These are phyloP conservation scores for Mamestra configurata DNA, from an alignment of 1,140 invertebrate genomes.

Conservation along the genomic window DNA sequence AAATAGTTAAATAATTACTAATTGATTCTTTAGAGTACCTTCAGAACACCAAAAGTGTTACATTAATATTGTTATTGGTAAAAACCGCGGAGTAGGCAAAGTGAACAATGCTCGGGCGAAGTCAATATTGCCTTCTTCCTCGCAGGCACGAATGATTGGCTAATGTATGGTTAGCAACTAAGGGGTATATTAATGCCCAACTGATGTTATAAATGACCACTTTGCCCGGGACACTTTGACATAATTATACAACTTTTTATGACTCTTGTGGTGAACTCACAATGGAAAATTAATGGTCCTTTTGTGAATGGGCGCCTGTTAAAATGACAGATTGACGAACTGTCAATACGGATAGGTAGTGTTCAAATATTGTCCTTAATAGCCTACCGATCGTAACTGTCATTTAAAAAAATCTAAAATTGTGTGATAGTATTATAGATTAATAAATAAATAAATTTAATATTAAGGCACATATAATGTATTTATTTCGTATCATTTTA, in stretches of 20 bases:
- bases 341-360: constrained; percentile 30
- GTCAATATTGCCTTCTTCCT: not conserved
- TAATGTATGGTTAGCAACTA: not conserved
- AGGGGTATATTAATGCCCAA: not conserved
- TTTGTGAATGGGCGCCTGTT: not conserved
- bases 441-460: constrained; percentile 55
- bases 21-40: not conserved
- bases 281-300: not conserved
- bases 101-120: not conserved
- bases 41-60: not conserved
- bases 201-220: not conserved
- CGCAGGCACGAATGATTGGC: not conserved
- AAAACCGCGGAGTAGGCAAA: not conserved
- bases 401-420: constrained; percentile 55
- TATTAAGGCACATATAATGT: constrained; percentile 59
- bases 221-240: not conserved
- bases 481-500: constrained; percentile 61
- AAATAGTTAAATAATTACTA: constrained; percentile 30
- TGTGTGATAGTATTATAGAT: constrained; percentile 72
- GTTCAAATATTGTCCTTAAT: constrained; percentile 10
- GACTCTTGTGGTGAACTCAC: not conserved
- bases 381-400: not conserved
- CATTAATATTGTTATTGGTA: not conserved
- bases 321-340: constrained; percentile 30
- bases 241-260: not conserved